Conservation (phyloP, 2,888 invertebrate species). For the Gymnoscelis rufifasciata region DNA sequence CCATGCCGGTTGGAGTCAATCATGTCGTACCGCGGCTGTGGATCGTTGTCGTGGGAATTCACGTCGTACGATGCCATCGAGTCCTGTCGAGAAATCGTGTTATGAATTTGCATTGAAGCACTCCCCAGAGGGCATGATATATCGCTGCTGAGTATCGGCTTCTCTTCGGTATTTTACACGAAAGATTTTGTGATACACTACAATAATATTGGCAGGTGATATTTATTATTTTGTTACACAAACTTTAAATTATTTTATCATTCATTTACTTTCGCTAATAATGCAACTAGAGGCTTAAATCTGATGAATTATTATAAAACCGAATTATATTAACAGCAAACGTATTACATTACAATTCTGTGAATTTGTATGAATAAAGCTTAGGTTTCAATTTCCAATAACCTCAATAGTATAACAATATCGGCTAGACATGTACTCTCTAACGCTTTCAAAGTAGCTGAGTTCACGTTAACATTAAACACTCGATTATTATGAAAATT, state of each 20-base stretch:
- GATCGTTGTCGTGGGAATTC: conserved; percentile 96
- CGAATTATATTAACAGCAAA: too few species aligned
- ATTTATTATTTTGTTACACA: neutral
- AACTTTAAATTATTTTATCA: too few species aligned
- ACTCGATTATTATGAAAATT: conserved; percentile 17
- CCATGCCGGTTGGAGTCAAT: conserved; percentile 97
- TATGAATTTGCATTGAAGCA: conserved; percentile 12
- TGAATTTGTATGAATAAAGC: too few species aligned
- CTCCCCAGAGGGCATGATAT: neutral
- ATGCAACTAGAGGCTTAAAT: too few species aligned
- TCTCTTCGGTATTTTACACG: neutral
- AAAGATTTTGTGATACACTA: neutral
- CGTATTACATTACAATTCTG: too few species aligned
- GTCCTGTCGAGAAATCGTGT: conserved; percentile 81
- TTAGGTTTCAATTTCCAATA: too few species aligned
- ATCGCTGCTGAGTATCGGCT: neutral
- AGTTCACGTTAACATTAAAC: conserved; percentile 7
- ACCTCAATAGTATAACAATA: too few species aligned
- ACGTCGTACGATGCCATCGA: conserved; percentile 97
- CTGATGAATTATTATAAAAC: too few species aligned
- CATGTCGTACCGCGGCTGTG: conserved; percentile 98
- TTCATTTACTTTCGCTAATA: too few species aligned
- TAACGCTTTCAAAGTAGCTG: neutral
- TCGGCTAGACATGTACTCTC: too few species aligned
- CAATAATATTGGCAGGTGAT: neutral